phyloP scores from a whole-genome alignment of 2,113 vertebrate genomes.

The Piprites chloris region DNA sequence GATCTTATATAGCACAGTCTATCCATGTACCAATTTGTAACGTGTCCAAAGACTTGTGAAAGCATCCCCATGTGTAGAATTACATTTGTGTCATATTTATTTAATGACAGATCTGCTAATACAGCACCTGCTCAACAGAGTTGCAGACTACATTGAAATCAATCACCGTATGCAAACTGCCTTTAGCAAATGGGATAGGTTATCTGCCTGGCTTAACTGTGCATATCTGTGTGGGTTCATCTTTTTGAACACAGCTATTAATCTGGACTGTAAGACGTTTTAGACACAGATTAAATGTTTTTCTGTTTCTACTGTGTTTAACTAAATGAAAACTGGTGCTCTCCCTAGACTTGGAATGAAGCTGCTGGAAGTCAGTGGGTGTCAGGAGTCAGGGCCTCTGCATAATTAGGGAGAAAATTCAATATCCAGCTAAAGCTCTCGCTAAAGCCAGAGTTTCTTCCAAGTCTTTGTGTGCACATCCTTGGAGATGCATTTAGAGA shows the following conservation, averaged over 20 bases:
- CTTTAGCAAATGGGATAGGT: neutral
- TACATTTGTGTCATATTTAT: constrained; percentile 52
- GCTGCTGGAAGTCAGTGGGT: neutral
- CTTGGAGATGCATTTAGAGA: neutral
- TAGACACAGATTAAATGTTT: neutral
- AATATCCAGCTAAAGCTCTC: neutral
- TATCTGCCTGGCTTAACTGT: neutral
- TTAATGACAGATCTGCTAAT: constrained; percentile 50
- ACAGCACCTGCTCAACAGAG: neutral
- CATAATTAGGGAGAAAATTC: neutral
- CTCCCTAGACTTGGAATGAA: neutral
- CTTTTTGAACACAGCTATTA: neutral
- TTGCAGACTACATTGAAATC: neutral
- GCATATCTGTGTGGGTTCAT: neutral
- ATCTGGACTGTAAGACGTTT: neutral
- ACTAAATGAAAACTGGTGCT: neutral
- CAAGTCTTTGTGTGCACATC: neutral
- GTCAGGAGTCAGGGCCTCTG: neutral
- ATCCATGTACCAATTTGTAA: constrained; percentile 13
- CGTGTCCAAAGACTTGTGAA: neutral
- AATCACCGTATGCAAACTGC: neutral
- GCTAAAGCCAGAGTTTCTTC: neutral
- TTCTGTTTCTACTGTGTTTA: neutral
- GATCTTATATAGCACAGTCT: neutral
- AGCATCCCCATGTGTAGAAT: neutral